phyloP scores from a whole-genome alignment of 2,113 vertebrate genomes.

The Elephas maximus region DNA sequence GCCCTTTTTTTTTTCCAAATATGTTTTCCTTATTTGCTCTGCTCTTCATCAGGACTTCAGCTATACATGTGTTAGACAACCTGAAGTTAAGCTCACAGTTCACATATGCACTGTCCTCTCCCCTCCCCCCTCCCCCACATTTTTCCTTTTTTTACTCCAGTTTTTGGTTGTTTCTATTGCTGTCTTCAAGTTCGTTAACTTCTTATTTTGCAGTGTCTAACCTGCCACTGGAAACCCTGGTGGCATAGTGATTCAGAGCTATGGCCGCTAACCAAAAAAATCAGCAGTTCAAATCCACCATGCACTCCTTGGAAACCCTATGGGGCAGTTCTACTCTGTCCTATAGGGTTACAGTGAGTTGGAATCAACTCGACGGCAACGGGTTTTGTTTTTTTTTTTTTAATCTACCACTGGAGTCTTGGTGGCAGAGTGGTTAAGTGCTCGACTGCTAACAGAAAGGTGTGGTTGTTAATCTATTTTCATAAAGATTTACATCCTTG shows the following conservation, averaged over 20 bases:
- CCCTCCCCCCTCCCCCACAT: background rate
- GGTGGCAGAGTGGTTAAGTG: too few relatives aligned
- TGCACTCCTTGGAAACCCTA: too few relatives aligned
- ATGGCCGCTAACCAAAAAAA: background rate
- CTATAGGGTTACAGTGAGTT: too few relatives aligned
- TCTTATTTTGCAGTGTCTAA: background rate
- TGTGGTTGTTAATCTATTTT: background rate
- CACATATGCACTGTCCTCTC: background rate
- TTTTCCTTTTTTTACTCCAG: too few relatives aligned
- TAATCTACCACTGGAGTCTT: too few relatives aligned
- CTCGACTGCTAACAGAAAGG: background rate
- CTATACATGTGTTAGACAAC: background rate
- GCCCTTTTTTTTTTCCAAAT: background rate
- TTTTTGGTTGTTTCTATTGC: constrained; percentile 36
- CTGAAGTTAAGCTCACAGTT: constrained; percentile 46
- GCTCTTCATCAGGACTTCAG: background rate
- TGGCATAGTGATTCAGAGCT: too few relatives aligned
- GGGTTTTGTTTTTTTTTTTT: too few relatives aligned
- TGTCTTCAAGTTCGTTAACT: background rate
- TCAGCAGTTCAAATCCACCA: background rate
- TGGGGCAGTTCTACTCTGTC: too few relatives aligned
- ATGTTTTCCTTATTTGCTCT: background rate
- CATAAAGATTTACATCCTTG: background rate
- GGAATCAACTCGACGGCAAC: too few relatives aligned
- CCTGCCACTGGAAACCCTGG: background rate